These are phyloP conservation scores for Corydoras sp. DNA, from an alignment of 2,113 vertebrate species.

Conservation along the genomic window DNA sequence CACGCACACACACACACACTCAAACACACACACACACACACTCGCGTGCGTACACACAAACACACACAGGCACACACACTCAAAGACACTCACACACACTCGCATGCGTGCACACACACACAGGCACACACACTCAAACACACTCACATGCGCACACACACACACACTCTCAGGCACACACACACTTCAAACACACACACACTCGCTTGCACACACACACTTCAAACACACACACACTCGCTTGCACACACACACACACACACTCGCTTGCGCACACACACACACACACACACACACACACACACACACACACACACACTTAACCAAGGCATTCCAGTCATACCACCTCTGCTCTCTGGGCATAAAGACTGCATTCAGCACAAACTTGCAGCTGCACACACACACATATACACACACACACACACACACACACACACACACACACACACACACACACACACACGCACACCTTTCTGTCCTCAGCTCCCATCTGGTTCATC, in stretches of 20 bases:
- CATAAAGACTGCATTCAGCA: conserved; percentile 37
- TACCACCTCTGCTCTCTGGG: background rate
- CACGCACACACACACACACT: no score
- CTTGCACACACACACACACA: background rate
- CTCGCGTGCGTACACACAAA: no score
- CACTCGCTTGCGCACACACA: no score
- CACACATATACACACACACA: background rate
- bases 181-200: no score
- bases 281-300: background rate
- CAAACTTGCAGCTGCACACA: background rate
- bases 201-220: background rate
- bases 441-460: background rate
- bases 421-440: background rate
- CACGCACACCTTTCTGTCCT: conserved; percentile 82
- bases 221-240: background rate
- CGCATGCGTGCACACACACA: no score
- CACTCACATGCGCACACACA: no score
- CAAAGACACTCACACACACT: no score
- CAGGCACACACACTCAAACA: no score
- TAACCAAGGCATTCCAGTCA: conserved; percentile 12
- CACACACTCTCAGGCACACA: no score
- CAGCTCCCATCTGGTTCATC: conserved; percentile 77
- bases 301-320: background rate
- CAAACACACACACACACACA: no score
- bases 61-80: no score